Percentiles rank a stretch among this genome's conserved stretches.
Conservation (phyloP, 2,888 invertebrate species). For the Clivina fossor region DNA sequence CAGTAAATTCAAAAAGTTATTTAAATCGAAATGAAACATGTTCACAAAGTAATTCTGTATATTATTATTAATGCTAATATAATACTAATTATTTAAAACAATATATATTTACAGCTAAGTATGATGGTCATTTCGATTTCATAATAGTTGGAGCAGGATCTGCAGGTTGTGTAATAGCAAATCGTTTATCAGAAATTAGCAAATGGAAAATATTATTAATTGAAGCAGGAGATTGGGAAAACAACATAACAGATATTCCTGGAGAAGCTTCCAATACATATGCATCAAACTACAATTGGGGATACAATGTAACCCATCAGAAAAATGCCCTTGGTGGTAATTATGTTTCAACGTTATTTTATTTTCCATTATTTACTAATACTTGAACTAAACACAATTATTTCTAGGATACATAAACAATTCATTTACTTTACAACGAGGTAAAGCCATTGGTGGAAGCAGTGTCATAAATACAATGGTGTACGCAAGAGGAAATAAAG, state of each 20-base stretch:
- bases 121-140: constrained; percentile 54
- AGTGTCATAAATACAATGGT: not conserved
- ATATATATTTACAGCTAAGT: not conserved
- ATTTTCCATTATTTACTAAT: not conserved
- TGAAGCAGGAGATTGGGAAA: not conserved
- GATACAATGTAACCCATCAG: not conserved
- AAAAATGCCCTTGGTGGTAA: not conserved
- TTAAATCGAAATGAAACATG: not conserved
- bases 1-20: constrained; percentile 7
- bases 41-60: not conserved
- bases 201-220: not conserved
- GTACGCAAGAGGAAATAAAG: not conserved
- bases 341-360: not conserved
- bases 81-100: not conserved
- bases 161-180: constrained; percentile 35
- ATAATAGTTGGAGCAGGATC: constrained; percentile 61
- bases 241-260: not conserved
- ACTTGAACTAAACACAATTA: not conserved
- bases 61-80: not conserved
- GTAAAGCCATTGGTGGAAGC: not conserved
- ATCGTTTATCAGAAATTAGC: not conserved
- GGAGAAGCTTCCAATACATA: too few relatives aligned
- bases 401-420: constrained; percentile 1
- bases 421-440: not conserved
- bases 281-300: not conserved